Evolutionary conservation across 2,888 invertebrate genomes (phyloP), one percentile per base, ranked within the genome.

Genomic region (Toxonevra muliebris): DNA sequence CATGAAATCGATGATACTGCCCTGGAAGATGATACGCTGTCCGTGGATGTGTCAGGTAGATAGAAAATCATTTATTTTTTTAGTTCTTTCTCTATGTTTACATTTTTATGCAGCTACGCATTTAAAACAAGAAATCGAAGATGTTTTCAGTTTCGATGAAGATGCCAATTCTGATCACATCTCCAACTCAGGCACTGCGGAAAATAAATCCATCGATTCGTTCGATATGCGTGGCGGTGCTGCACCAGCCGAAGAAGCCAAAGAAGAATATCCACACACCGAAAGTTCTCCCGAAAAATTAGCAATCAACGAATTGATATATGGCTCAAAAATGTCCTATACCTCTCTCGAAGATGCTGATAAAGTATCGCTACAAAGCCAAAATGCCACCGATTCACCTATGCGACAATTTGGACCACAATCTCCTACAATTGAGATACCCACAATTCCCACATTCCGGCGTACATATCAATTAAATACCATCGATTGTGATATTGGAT

Each of bases 371-470:
- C 69, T 82, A 10, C 78, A 76, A 45, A 79, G 77, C 12, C 80
- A 81, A 67, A 80, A 77, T 3, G 79, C 79, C 30, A 75, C 53
- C 61, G 63, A 75, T 10, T 68, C 72, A 20, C 70, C 80, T 68
- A 1, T 63, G 69, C 60, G 63, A 65, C 60, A 72, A 66, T 57
- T 75, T 50, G 84, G 81, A 52, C 81, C 83, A 4, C 88, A 87
- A 73, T 91, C 93, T 0, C 93, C 93, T 5, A 89, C 89, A 0
- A 92, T 92, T 77, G 90, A 90, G n/a, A 92, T 92, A 75, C 92
- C 92, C 88, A 54, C 73, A 0, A 87, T 76, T 30, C 70, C 63
- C 2, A 84, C 85, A 67, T 81, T 82, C 15, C 76, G 82, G 5
- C 79, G 82, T 66, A 81, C 83, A 20, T 84, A 84, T 60, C 88